These are phyloP conservation scores for Oryzaephilus surinamensis DNA, from an alignment of 1,140 invertebrate species.

Conservation along the genomic window DNA sequence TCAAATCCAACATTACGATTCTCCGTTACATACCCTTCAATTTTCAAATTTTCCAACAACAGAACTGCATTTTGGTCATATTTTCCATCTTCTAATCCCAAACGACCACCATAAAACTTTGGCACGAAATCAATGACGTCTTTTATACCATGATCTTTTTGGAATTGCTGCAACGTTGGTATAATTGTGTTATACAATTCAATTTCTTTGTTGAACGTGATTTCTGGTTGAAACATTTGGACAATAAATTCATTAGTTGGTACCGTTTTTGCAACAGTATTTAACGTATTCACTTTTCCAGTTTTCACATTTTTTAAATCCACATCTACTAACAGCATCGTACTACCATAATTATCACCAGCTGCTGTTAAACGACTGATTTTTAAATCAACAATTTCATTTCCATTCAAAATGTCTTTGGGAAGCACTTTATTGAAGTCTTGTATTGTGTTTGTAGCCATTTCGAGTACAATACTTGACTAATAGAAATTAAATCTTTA, in stretches of 20 bases:
- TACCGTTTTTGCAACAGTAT: conserved; percentile 40
- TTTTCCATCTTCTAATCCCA: conserved; percentile 32
- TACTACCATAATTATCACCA: conserved; percentile 49
- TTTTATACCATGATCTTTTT: conserved; percentile 35
- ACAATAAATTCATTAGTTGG: conserved; percentile 41
- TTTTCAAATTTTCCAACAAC: conserved; percentile 43
- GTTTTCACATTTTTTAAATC: conserved; percentile 15
- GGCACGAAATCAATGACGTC: conserved; percentile 36
- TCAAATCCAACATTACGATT: conserved; percentile 31
- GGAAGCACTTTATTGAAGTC: no score
- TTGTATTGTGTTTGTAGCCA: no score
- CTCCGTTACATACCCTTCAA: conserved; percentile 27
- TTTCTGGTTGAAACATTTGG: conserved; percentile 42
- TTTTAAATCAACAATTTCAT: conserved; percentile 9
- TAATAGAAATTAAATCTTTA: no score
- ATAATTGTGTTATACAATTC: conserved; percentile 40
- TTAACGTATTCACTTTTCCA: conserved; percentile 32
- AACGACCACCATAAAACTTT: conserved; percentile 39
- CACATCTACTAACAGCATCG: conserved; percentile 40
- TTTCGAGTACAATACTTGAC: no score
- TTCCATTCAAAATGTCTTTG: no score
- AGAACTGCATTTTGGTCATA: conserved; percentile 43
- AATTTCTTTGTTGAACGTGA: conserved; percentile 45
- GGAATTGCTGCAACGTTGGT: conserved; percentile 37
- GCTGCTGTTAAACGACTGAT: conserved; percentile 39